Evolutionary conservation across 2,113 vertebrate genomes (phyloP), one percentile per base, ranked within the genome.

Genomic region (Callospermophilus lateralis): DNA sequence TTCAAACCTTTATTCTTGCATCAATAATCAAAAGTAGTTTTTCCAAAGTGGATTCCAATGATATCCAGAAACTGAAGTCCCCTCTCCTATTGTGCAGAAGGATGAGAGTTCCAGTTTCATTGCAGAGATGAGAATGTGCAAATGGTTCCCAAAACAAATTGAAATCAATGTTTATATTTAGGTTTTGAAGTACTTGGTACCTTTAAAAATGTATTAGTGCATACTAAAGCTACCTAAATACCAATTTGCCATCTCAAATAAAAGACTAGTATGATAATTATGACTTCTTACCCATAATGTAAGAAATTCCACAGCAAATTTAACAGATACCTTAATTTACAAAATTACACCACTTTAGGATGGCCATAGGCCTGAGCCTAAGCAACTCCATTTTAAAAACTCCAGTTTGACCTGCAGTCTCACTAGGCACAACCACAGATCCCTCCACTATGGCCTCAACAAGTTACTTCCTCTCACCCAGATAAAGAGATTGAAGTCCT

Each of bases 321-420:
- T 96, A 87, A 78, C 42, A 85, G 63, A 73, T 34, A 63, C 24
- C 92, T 95, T 16, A 70, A 32, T 94, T 96, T 90, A n/a, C n/a
- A 87, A 20, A 55, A 19, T 55, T 19, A 55, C 6, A 55, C 19
- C 17, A 55, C 19, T 55, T 45, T 45, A 45, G 1, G 45, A 45
- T 45, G 45, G 8, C 45, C 45, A 45, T 45, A 45, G 45, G 45
- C 45, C 45, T 45, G 45, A 45, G 45, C 45, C 45, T 45, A 45
- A 45, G 45, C 45, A 45, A 45, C 45, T 45, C 45, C 45, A 45
- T 45, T 45, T 45, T 45, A 45, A 45, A 45, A 45, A 45, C 45
- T 45, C 45, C 8, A 45, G 45, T 45, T 45, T 45, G 45, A 45
- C 45, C 45, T 45, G 7, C 45, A 45, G 45, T 45, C 45, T 45